These are phyloP conservation scores for Melanostoma scalare DNA, from an alignment of 2,888 invertebrate genomes.

Conservation along the genomic window DNA sequence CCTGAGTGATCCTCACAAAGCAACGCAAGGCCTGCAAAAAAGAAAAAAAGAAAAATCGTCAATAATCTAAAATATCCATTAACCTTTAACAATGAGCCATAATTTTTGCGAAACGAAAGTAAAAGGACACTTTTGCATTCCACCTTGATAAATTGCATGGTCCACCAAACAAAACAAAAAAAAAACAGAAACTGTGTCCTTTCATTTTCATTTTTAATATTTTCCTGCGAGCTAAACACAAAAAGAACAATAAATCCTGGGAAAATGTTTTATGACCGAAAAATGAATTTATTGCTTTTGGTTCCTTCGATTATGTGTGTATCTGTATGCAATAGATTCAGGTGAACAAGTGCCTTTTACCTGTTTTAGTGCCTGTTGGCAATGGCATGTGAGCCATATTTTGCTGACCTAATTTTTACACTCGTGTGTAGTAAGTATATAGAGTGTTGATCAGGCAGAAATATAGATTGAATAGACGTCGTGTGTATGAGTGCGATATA, in stretches of 20 bases:
- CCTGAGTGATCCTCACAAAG: conserved; percentile 39
- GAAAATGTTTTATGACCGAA: conserved; percentile 65
- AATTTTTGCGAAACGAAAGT: conserved; percentile 62
- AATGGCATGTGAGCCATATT: conserved; percentile 28
- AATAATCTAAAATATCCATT: conserved; percentile 59
- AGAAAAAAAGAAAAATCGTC: conserved; percentile 6
- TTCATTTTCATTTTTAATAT: conserved; percentile 68
- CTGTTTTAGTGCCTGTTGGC: conserved; percentile 36
- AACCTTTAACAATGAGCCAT: conserved; percentile 52
- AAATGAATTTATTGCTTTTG: conserved; percentile 70
- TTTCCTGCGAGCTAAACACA: conserved; percentile 42
- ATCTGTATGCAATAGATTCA: conserved; percentile 46
- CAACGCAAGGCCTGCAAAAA: neutral
- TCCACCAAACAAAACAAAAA: conserved; percentile 22
- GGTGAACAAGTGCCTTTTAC: conserved; percentile 57
- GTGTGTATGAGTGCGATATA: neutral
- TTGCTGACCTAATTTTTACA: conserved; percentile 58
- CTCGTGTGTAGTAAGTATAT: conserved; percentile 8
- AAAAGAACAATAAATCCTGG: conserved; percentile 67
- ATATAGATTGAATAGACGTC: neutral
- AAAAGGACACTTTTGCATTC: conserved; percentile 66
- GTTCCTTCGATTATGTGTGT: conserved; percentile 58
- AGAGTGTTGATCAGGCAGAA: conserved; percentile 30
- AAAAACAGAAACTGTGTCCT: conserved; percentile 23
- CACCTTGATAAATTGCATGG: conserved; percentile 64